Evolutionary conservation across 2,113 vertebrate species (phyloP).

Genomic region (Onychorhynchus coronatus): DNA sequence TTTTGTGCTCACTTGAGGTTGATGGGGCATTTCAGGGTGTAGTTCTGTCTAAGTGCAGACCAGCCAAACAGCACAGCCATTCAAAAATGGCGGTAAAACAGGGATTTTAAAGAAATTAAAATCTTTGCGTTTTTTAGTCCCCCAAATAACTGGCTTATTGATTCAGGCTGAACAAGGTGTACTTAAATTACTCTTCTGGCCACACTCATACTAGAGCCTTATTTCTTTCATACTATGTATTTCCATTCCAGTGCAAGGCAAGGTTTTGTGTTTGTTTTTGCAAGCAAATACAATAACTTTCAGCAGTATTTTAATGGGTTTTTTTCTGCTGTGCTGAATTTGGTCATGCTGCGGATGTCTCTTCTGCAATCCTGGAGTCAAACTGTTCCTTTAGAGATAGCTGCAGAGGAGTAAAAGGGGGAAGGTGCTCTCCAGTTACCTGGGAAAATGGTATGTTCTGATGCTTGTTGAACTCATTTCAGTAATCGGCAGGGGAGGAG

Average conservation of each 20-base stretch:
- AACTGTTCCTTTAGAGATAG: slow-evolving; percentile 6
- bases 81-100: neutral
- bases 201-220: neutral
- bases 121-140: neutral
- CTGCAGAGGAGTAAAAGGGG: neutral
- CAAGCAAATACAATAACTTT: neutral
- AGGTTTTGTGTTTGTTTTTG: neutral
- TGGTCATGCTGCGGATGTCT: neutral
- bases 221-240: neutral
- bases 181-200: neutral
- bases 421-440: neutral
- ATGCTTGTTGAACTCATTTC: slow-evolving; percentile 62
- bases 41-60: neutral
- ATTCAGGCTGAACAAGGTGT: neutral
- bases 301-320: neutral
- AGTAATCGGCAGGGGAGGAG: slow-evolving; percentile 98
- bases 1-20: neutral
- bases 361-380: neutral
- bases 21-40: neutral
- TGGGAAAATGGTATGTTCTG: slow-evolving; percentile 9
- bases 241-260: neutral
- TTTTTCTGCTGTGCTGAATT: neutral
- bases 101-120: neutral
- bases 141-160: neutral
- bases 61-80: neutral